phyloP scores from a whole-genome alignment of 2,797 vertebrate species.

The Microctenopoma steveboyesi region DNA sequence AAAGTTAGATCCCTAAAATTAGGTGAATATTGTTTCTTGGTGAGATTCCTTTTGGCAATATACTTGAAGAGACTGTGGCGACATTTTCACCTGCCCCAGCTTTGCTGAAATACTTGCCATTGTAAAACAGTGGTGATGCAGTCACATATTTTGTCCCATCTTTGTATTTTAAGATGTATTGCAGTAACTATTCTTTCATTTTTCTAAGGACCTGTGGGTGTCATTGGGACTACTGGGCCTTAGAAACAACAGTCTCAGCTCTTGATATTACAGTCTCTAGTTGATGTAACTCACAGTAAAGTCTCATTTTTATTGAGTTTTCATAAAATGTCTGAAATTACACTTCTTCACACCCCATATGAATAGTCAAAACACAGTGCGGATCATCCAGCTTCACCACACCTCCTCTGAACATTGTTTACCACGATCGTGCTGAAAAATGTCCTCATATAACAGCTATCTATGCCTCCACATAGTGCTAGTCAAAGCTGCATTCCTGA shows the following conservation, averaged over 20 bases:
- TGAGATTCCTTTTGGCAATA: too few relatives aligned
- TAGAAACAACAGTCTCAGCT: conserved; percentile 31
- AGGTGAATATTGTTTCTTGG: too few relatives aligned
- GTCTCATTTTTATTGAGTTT: conserved; percentile 26
- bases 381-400: background rate
- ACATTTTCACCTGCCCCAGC: conserved; percentile 4
- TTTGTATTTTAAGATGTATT: conserved; percentile 29
- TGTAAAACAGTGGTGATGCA: background rate
- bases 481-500: conserved; percentile 60
- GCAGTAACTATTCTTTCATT: conserved; percentile 22
- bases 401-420: conserved; percentile 12
- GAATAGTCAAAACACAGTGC: conserved; percentile 24
- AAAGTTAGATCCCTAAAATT: too few relatives aligned
- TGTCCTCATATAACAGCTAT: conserved; percentile 15
- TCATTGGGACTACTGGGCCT: conserved; percentile 30
- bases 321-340: conserved; percentile 12
- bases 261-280: conserved; percentile 36
- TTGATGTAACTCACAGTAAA: conserved; percentile 41
- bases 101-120: background rate
- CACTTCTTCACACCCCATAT: background rate
- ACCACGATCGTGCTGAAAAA: conserved; percentile 30
- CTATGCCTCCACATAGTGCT: conserved; percentile 41
- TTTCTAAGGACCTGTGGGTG: conserved; percentile 22
- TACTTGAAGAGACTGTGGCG: background rate
- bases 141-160: too few relatives aligned